Evolutionary conservation across 1,140 invertebrate species (phyloP), one percentile per base, ranked within the genome.

Genomic region (Drosophila subobscura): DNA sequence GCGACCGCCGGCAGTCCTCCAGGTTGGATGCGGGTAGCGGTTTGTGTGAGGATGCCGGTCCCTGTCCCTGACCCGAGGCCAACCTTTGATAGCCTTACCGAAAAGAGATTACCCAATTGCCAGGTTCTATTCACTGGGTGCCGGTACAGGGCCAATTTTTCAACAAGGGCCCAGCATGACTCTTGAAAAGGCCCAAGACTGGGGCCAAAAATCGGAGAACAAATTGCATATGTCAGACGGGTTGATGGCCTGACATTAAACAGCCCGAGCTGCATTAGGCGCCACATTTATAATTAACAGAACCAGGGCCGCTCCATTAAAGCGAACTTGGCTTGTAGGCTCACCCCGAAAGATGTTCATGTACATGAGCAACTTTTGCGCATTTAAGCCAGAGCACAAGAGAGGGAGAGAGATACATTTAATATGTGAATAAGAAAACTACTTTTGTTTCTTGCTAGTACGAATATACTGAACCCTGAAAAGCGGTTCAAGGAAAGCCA

Each of bases 51-150:
- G 8, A 8, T 25, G 8, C 29, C 4, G 20, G 50, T 33, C 29
- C 14, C 4, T 33, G 49, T 56, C 66, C 66, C 42, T 68, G 66
- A 68, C 63, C 66, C 64, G 51, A 49, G 64, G 71, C 51, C 46
- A 27, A 49, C 67, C 58, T 81, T 72, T 73, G 66, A 77, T 77
- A 60, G 81, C 68, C 54, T 58, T 53, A 63, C 84, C 77, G 77
- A 64, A 86, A 57, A 54, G 77, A 51, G 72, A 73, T 77, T 79
- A 66, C 63, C 66, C 45, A 79, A 72, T 59, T 72, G 57, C 49
- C 67, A 50, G 33, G 1, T 37, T 10, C 33, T 4, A 37, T 37
- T 37, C 33, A 33, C 29, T 8, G 29, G 2, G 46, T 54, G 37
- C 27, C 23, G 65, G 49, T 29, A 46, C 49, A 25, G 47, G 16